phyloP scores from a whole-genome alignment of 2,113 vertebrate species.

The Ciconia maguari region DNA sequence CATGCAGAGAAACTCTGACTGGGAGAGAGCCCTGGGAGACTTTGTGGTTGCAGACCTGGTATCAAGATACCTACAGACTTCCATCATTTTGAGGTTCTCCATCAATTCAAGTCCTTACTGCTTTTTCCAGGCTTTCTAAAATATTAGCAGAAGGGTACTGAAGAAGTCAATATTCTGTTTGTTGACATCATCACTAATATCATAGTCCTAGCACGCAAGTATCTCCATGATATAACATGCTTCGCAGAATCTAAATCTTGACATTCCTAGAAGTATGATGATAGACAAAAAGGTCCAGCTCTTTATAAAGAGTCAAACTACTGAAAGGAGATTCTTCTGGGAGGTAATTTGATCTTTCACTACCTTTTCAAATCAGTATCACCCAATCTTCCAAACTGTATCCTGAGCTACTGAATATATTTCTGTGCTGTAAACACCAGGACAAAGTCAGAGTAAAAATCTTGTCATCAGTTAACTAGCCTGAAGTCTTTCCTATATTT shows the following conservation, averaged over 20 bases:
- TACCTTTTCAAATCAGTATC: conserved; percentile 6
- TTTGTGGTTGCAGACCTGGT: background rate
- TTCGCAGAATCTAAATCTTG: background rate
- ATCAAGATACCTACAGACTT: background rate
- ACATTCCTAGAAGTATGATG: rapidly evolving
- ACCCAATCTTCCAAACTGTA: background rate
- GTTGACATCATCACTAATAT: background rate
- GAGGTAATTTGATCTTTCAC: background rate
- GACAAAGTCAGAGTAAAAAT: background rate
- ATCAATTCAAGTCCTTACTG: background rate
- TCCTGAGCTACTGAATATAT: background rate
- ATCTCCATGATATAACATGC: rapidly evolving
- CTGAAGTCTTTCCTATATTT: background rate
- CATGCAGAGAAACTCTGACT: background rate
- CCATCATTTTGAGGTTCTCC: background rate
- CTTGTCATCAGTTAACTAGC: background rate
- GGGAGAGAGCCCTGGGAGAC: background rate
- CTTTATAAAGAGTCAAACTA: background rate
- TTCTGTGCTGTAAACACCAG: background rate
- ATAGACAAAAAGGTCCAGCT: background rate
- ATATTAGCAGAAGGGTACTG: background rate
- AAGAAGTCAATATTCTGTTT: background rate
- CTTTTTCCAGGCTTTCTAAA: background rate
- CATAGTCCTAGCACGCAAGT: background rate
- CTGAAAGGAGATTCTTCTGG: background rate